Base-by-base conservation (phyloP, 1,140 invertebrate species). In the Venturia canescens region DNA sequence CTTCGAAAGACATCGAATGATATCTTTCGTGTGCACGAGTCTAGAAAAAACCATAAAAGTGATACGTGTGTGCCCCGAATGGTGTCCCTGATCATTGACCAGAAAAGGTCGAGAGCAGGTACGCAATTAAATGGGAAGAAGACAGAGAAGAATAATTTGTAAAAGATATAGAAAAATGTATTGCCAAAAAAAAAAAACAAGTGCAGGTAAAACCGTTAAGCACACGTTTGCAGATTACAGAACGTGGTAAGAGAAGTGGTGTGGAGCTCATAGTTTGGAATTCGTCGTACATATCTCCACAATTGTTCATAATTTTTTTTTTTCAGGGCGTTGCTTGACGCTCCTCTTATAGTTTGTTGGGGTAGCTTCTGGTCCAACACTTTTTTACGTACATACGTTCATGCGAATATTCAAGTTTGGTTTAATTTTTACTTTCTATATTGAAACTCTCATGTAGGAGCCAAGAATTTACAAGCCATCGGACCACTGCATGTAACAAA, bases 1-100 rank as follows among this genome's bases (percentile, higher is more conserved):
- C 53, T 29, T 27, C 53, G 31, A 88, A 87, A 87, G 84, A 87
- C 88, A 87, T 88, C 88, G 87, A 87, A 88, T 86, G 86, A 87
- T 88, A 87, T 85, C 80, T 83, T 76, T 15, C 63, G 70, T 29
- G 50, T 29, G 50, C 75, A 85, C 78, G 75, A 77, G 57, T 21
- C 57, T 44, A 18, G 44, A 78, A 75, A 85, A 85, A 82, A n/a
- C 1, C 50, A n/a, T n/a, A 66, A 72, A 70, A 84, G 78, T 84
- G 81, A 78, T 84, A 15, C 29, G 66, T 21, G 57, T 48, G 74
- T 77, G 87, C 53, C 84, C 85, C 70, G 86, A 87, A 88, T 81
- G 60, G 63, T 87, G 85, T 85, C 81, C 82, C 63, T 87, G 86
- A 87, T 87, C 80, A 81, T 87, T 80, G 84, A 83, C 82, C 80